A percentile compares a stretch with the other conserved stretches of the same genome.
Evolutionary conservation across 2,888 invertebrate genomes (phyloP).

Genomic region (Archaeoteleia sp.): DNA sequence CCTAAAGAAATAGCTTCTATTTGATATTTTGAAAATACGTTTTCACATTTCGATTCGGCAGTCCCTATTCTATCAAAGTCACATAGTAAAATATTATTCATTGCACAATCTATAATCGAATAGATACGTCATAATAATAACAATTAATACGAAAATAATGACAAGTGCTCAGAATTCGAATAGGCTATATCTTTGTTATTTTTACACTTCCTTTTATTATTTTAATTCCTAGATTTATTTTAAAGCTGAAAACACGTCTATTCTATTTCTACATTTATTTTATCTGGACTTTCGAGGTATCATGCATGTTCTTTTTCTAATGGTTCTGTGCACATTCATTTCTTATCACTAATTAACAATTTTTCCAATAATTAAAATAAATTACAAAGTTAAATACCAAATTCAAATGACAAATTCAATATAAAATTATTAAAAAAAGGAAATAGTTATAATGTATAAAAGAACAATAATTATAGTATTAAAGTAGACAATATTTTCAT

Average conservation of each 20-base stretch:
- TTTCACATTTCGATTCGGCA: constrained; percentile 26
- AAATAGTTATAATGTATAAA: no score
- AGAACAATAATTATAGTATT: no score
- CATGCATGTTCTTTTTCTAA: constrained; percentile 27
- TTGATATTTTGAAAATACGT: constrained; percentile 36
- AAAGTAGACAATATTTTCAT: no score
- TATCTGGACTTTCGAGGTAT: constrained; percentile 28
- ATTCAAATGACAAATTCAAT: no score
- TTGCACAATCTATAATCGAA: constrained; percentile 25
- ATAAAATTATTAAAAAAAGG: no score
- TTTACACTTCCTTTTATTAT: constrained; percentile 10
- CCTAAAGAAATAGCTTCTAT: constrained; percentile 33
- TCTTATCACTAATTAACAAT: no score
- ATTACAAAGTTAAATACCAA: no score
- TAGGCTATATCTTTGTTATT: constrained; percentile 21
- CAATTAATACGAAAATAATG: constrained; percentile 40
- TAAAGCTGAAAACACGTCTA: constrained; percentile 23
- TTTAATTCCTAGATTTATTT: neutral
- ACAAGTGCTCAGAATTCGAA: constrained; percentile 29
- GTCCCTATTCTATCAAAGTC: constrained; percentile 28
- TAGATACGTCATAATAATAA: constrained; percentile 26
- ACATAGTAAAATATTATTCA: constrained; percentile 38
- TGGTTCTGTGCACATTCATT: constrained; percentile 20
- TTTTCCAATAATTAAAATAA: no score
- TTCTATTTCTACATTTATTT: constrained; percentile 19